phyloP scores from a whole-genome alignment of 2,797 vertebrate species.

The Todus mexicanus region DNA sequence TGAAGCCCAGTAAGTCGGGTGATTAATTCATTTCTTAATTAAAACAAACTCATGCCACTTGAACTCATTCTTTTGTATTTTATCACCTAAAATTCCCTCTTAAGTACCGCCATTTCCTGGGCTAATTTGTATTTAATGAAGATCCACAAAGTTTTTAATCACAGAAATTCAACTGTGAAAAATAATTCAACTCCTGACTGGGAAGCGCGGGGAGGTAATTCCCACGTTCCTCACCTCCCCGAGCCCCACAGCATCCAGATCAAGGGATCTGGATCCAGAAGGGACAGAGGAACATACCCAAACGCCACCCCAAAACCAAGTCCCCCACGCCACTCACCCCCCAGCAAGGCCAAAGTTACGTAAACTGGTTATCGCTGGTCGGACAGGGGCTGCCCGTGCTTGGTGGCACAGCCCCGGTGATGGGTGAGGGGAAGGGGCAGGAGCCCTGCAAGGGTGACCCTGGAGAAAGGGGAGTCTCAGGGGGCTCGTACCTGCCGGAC shows the following conservation, averaged over 20 bases:
- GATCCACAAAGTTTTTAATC: conserved; percentile 83
- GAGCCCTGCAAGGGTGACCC: not conserved
- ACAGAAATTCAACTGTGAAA: conserved; percentile 75
- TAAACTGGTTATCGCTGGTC: rapidly evolving
- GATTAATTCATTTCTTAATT: conserved; percentile 84
- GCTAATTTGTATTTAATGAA: conserved; percentile 84
- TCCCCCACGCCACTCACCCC: rapidly evolving
- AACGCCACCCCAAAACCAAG: not conserved
- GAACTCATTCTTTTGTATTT: conserved; percentile 83
- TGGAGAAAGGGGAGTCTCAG: not conserved
- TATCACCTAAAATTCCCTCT: conserved; percentile 80
- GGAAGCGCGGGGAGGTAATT: not conserved
- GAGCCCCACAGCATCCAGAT: not conserved
- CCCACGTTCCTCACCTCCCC: not conserved
- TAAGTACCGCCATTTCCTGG: conserved; percentile 81
- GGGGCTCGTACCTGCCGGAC: conserved; percentile 87
- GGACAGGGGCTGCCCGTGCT: not conserved
- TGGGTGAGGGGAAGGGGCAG: not conserved
- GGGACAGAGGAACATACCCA: not conserved
- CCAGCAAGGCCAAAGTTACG: not conserved
- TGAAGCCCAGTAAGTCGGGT: conserved; percentile 71
- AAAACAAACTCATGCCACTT: conserved; percentile 82
- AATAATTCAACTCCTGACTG: conserved; percentile 59
- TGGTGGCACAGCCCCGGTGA: rapidly evolving
- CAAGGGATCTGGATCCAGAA: no score